Base-by-base conservation (phyloP, 2,888 invertebrate genomes). In the Drosophila acutilabella region DNA sequence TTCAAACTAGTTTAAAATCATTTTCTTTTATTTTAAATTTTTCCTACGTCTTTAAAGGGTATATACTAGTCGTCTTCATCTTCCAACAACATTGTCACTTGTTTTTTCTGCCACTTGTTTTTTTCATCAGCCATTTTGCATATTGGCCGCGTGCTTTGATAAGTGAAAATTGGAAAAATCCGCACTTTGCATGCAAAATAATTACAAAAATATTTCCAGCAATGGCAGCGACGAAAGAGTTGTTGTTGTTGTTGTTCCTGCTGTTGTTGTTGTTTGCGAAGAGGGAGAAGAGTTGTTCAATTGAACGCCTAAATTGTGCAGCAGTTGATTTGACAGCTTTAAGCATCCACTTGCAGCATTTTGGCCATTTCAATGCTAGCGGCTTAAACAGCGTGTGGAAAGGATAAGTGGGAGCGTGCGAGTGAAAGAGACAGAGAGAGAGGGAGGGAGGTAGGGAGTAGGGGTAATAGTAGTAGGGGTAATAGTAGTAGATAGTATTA, bases 91-190 rank as follows among this genome's bases (percentile, higher is more conserved):
- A 41, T 3, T 58, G 47, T 38, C 59, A 26, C 36, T 44, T 33
- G 41, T 40, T 59, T 59, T 68, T 67, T 33, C 48, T 36, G 26
- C 42, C 59, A 59, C 51, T 68, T 75, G 53, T 71, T 53, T 52
- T 50, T 26, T 58, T 53, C 40, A 26, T 30, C 60, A 57, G 33
- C 51, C 64, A 84, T 87, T 84, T 79, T 84, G 85, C 85, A 82
- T 84, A 87, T 81, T 88, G 85, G 80, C 87, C 81, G 77, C 74
- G 82, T 72, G 82, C 85, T 85, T 88, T 85, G 85, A 85, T 88
- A 88, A 85, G 87, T 85, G 85, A 85, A 88, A 85, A 85, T 85
- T 85, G 85, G 87, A 88, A 88, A 85, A 88, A 81, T 85, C 80
- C 86, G 80, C 83, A 80, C 88, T 82, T 83, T 88, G 77, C 87